Evolutionary conservation across 2,888 invertebrate genomes (phyloP).

Genomic region (Xylophagus ater): DNA sequence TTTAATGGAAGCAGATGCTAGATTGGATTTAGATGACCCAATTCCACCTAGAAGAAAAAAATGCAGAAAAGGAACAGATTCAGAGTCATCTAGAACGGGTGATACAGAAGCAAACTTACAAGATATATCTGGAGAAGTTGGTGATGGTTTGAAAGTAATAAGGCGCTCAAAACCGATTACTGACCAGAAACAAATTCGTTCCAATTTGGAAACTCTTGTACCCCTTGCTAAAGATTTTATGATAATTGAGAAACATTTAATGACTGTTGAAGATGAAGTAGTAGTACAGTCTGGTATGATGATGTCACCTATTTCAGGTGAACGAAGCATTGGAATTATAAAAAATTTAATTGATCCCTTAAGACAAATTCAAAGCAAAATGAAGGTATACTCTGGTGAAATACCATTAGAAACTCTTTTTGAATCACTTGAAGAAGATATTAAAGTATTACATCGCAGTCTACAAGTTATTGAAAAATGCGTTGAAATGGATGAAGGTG

Average conservation of each 20-base stretch:
- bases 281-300: conserved; percentile 52
- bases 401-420: conserved; percentile 37
- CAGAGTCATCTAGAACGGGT: conserved; percentile 33
- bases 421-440: conserved; percentile 48
- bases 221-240: conserved; percentile 37
- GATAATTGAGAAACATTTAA: conserved; percentile 45
- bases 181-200: conserved; percentile 40
- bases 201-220: conserved; percentile 38
- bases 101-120: conserved; percentile 38
- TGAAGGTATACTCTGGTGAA: conserved; percentile 43
- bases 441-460: conserved; percentile 53
- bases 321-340: conserved; percentile 54
- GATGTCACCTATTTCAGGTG: conserved; percentile 54
- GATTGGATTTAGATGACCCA: conserved; percentile 20
- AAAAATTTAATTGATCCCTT: conserved; percentile 50
- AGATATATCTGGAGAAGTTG: conserved; percentile 47
- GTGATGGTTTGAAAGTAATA: conserved; percentile 40
- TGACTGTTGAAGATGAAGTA: conserved; percentile 53
- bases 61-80: conserved; percentile 33
- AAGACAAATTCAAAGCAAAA: conserved; percentile 51
- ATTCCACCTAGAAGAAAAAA: conserved; percentile 33
- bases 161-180: conserved; percentile 33
- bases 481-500: conserved; percentile 54
- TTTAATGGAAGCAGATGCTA: conserved; percentile 10
- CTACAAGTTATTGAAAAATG: conserved; percentile 57